phyloP scores from a whole-genome alignment of 23 tunicate genomes.

The Ciona savignyi region DNA sequence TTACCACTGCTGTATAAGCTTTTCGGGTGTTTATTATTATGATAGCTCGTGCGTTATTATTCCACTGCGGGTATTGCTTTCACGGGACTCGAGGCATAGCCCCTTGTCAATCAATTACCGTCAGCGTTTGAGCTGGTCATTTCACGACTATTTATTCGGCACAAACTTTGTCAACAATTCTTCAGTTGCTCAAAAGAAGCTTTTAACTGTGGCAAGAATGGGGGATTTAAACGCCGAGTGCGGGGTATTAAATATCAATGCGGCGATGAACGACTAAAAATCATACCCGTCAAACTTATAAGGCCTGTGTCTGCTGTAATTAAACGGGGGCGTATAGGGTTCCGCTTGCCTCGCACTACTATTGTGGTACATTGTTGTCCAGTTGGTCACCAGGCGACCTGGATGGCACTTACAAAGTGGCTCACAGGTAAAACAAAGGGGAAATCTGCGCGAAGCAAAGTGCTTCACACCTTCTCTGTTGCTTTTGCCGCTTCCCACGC shows the following conservation, averaged over 20 bases:
- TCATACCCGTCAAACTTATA: not conserved
- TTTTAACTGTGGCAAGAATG: not conserved
- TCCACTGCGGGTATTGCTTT: not conserved
- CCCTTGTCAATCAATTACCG: not conserved
- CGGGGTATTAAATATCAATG: not conserved
- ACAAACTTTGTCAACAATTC: not conserved
- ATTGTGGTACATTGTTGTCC: not conserved
- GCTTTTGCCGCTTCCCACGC: not conserved
- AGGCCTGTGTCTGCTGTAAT: not conserved
- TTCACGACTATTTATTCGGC: not conserved
- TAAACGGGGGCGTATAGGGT: not conserved
- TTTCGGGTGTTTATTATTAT: not conserved
- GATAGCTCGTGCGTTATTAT: not conserved
- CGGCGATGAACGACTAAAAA: not conserved
- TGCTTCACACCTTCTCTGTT: not conserved
- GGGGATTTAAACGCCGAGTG: not conserved
- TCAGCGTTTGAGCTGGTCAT: not conserved
- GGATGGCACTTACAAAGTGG: not conserved
- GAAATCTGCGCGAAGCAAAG: not conserved
- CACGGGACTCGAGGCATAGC: not conserved
- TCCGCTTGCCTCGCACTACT: not conserved
- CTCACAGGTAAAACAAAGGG: not conserved
- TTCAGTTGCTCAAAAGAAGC: not conserved
- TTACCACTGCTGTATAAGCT: not conserved
- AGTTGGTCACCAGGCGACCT: not conserved